Evolutionary conservation across 1,140 invertebrate species (phyloP).

Genomic region (Chironomus tepperi): DNA sequence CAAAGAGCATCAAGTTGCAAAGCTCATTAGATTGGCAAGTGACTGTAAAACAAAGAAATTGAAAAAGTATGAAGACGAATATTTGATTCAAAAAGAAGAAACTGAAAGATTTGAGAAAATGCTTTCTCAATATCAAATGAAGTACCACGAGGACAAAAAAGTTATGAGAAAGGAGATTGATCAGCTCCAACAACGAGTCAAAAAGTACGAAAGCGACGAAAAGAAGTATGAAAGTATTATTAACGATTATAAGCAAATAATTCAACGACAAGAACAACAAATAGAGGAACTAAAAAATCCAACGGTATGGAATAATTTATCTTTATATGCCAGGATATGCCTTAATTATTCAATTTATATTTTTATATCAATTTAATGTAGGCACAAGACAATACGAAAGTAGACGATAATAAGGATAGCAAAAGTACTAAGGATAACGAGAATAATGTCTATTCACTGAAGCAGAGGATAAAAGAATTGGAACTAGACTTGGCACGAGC

Average conservation of each 20-base stretch:
- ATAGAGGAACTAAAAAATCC: slow-evolving; percentile 51
- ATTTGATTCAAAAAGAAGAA: slow-evolving; percentile 72
- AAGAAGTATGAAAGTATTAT: slow-evolving; percentile 67
- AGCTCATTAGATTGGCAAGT: slow-evolving; percentile 83
- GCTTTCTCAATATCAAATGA: slow-evolving; percentile 54
- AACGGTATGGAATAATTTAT: slow-evolving; percentile 42
- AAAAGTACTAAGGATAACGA: slow-evolving; percentile 32
- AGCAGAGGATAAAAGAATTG: slow-evolving; percentile 74
- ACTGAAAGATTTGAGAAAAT: slow-evolving; percentile 63
- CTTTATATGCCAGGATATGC: slow-evolving; percentile 14
- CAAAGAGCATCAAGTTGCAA: slow-evolving; percentile 76
- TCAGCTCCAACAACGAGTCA: slow-evolving; percentile 75
- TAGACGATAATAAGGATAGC: neutral
- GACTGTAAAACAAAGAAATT: slow-evolving; percentile 89
- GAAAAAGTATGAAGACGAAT: slow-evolving; percentile 94
- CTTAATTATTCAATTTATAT: slow-evolving; percentile 26
- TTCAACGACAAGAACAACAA: slow-evolving; percentile 79
- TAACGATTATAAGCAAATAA: slow-evolving; percentile 88
- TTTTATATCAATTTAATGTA: too few species aligned
- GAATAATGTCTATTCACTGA: slow-evolving; percentile 32
- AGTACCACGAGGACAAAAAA: slow-evolving; percentile 67
- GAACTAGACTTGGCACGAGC: slow-evolving; percentile 94
- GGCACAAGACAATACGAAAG: slow-evolving; percentile 26
- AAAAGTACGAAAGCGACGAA: slow-evolving; percentile 62
- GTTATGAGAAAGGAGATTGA: slow-evolving; percentile 67